phyloP scores from a whole-genome alignment of 2,888 invertebrate genomes.

The Phytoseiulus persimilis region DNA sequence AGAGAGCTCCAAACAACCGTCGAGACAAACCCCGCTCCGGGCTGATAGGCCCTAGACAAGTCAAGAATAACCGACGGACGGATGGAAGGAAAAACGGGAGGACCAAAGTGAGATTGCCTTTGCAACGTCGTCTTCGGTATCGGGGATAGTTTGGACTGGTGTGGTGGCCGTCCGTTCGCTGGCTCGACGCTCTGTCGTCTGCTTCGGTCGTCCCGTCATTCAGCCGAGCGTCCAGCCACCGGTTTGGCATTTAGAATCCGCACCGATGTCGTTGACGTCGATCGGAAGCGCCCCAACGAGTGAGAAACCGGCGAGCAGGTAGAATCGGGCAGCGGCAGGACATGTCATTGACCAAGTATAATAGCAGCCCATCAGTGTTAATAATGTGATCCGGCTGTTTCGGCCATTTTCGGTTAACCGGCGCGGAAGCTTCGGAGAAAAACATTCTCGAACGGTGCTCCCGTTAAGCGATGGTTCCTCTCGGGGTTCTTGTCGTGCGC shows the following conservation, averaged over 20 bases:
- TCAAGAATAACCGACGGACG: neutral
- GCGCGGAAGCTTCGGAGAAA: neutral
- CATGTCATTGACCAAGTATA: neutral
- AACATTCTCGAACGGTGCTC: neutral
- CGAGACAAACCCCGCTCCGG: neutral
- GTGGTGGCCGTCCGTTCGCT: neutral
- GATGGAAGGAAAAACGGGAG: neutral
- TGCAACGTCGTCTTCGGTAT: neutral
- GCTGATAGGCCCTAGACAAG: neutral
- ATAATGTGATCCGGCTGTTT: neutral
- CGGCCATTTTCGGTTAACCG: neutral
- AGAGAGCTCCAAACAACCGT: too few species aligned
- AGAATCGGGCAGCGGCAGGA: neutral
- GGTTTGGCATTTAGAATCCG: neutral
- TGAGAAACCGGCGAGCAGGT: too few species aligned
- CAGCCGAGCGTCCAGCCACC: neutral
- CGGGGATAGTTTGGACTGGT: neutral
- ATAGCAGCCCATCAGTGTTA: neutral
- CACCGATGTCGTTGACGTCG: neutral
- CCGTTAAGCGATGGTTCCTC: neutral
- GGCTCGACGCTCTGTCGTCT: neutral
- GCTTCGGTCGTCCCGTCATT: neutral
- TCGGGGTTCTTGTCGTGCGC: neutral
- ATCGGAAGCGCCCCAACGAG: neutral
- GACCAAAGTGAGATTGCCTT: neutral